Conservation (phyloP, 2,113 vertebrate genomes). For the Tupaia chinensis region DNA sequence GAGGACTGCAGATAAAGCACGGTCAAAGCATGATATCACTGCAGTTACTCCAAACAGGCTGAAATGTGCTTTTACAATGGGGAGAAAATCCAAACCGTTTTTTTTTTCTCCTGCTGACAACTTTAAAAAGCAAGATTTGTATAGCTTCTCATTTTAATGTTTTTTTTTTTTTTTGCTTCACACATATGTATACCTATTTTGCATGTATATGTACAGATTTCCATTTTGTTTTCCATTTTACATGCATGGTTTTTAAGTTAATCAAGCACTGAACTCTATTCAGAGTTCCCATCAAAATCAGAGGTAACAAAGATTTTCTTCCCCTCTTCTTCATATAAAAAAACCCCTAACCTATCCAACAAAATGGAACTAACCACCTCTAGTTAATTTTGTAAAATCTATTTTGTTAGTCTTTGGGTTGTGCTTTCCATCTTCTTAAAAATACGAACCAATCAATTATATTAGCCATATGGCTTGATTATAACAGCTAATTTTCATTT, state of each 20-base stretch:
- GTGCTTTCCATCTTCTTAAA: slow-evolving; percentile 82
- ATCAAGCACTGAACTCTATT: not conserved
- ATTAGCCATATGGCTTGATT: slow-evolving; percentile 87
- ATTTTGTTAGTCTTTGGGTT: slow-evolving; percentile 75
- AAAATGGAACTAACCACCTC: slow-evolving; percentile 75
- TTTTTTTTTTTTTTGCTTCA: not conserved
- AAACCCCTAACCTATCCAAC: slow-evolving; percentile 57
- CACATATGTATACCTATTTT: not conserved
- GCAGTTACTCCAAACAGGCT: not conserved
- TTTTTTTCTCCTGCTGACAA: not conserved
- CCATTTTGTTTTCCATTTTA: not conserved
- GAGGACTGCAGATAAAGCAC: not conserved
- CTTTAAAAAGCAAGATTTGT: not conserved
- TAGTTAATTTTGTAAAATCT: slow-evolving; percentile 82
- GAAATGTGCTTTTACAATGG: slow-evolving; percentile 11
- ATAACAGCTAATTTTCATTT: slow-evolving; percentile 85
- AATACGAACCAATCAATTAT: slow-evolving; percentile 86
- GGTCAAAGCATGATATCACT: not conserved
- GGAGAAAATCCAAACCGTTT: not conserved
- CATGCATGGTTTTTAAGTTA: slow-evolving; percentile 11
- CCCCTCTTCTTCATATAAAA: slow-evolving; percentile 23
- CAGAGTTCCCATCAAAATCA: slow-evolving; percentile 45
- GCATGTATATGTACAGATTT: not conserved
- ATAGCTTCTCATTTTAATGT: slow-evolving; percentile 1
- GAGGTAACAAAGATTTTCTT: not conserved